Evolutionary conservation across 2,113 vertebrate genomes (phyloP).

Genomic region (Trachemys scripta): DNA sequence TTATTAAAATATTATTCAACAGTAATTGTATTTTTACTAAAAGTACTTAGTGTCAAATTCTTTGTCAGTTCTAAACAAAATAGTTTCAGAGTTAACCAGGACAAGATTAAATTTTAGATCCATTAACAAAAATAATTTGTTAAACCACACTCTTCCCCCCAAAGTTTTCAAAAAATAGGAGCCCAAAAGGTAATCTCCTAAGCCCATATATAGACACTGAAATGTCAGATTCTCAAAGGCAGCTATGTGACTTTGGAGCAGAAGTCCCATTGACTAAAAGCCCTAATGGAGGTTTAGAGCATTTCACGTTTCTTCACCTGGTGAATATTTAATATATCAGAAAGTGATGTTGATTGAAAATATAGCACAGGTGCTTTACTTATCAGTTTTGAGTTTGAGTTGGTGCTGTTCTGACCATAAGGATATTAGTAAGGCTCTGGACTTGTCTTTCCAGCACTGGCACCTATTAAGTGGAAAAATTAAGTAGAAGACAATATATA

Average conservation of each 20-base stretch:
- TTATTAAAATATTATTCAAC: not conserved
- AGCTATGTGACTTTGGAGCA: not conserved
- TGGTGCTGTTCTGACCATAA: not conserved
- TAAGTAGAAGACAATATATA: not conserved
- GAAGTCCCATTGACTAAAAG: not conserved
- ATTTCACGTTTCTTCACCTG: not conserved
- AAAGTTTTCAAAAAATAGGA: not conserved
- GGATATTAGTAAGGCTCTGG: not conserved
- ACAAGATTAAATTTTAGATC: not conserved
- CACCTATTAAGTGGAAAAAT: not conserved
- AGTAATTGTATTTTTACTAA: not conserved
- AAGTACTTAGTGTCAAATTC: not conserved
- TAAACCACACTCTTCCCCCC: not conserved
- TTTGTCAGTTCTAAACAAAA: not conserved
- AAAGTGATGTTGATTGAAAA: not conserved
- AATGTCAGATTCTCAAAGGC: not conserved
- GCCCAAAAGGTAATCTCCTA: not conserved
- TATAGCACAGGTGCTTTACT: not conserved
- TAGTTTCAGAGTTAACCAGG: not conserved
- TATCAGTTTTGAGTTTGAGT: not conserved
- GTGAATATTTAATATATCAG: not conserved
- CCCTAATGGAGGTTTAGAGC: not conserved
- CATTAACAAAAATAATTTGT: not conserved
- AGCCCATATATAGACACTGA: not conserved
- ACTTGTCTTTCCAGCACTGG: not conserved